Percentiles rank a stretch among this genome's conserved stretches.
These are phyloP conservation scores for Promerops cafer DNA, from an alignment of 2,113 vertebrate species.

Conservation along the genomic window DNA sequence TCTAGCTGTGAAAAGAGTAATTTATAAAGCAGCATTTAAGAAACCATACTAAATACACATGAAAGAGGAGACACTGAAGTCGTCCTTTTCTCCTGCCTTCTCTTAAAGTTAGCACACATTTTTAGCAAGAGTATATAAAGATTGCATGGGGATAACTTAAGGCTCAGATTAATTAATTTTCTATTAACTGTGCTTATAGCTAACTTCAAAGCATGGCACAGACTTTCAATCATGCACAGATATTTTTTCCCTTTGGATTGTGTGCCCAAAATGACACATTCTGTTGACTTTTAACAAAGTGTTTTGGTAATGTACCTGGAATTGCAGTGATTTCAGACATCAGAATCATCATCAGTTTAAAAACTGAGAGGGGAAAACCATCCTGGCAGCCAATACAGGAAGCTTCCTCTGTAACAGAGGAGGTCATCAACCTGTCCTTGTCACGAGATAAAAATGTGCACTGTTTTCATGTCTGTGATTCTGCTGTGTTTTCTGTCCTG, in stretches of 20 bases:
- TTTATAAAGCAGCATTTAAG: not conserved
- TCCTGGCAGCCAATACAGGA: not conserved
- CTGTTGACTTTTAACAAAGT: not conserved
- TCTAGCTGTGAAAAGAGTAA: not conserved
- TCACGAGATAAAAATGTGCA: slow-evolving; percentile 31
- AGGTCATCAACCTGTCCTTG: slow-evolving; percentile 12
- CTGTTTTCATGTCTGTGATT: not conserved
- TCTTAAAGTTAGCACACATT: not conserved
- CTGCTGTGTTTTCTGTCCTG: not conserved
- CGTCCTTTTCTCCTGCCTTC: not conserved
- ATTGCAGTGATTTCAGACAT: not conserved
- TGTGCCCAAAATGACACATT: slow-evolving; percentile 9
- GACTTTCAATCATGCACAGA: not conserved
- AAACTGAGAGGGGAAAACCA: not conserved
- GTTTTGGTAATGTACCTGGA: not conserved
- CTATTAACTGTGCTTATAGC: not conserved
- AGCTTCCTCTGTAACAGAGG: not conserved
- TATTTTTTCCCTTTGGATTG: not conserved
- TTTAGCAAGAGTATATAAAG: not conserved
- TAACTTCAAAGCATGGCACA: not conserved
- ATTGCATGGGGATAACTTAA: not conserved
- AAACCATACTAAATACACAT: too few relatives aligned
- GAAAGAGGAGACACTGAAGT: not conserved
- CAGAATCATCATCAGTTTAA: not conserved
- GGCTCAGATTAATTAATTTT: not conserved